phyloP scores from a whole-genome alignment of 2,113 vertebrate genomes.

The Capricornis sumatraensis region DNA sequence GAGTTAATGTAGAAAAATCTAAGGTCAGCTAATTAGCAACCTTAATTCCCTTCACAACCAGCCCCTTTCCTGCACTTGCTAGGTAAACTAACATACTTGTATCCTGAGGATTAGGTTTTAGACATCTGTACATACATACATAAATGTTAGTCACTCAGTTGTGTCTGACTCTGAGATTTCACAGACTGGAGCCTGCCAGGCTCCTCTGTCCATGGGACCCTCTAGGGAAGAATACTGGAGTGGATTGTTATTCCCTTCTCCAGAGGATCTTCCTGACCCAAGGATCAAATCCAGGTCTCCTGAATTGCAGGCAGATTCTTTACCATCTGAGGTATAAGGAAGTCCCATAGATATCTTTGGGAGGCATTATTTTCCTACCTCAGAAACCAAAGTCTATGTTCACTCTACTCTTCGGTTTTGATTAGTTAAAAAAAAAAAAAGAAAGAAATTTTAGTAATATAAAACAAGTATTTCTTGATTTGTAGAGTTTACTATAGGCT shows the following conservation, averaged over 20 bases:
- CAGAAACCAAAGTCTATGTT: not conserved
- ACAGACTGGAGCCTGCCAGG: accelerated
- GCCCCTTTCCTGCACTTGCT: not conserved
- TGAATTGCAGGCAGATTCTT: not conserved
- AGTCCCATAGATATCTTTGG: not conserved
- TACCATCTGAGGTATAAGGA: not conserved
- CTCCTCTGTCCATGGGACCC: not conserved
- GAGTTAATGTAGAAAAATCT: not conserved
- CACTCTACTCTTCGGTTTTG: not conserved
- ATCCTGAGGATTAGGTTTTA: not conserved
- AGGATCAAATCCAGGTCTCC: not conserved
- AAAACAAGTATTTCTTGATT: not conserved
- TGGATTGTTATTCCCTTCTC: not conserved
- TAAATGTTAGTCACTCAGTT: not conserved
- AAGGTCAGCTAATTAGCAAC: not conserved
- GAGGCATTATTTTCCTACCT: not conserved
- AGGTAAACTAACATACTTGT: not conserved
- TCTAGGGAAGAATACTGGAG: not conserved
- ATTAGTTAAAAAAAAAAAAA: not conserved
- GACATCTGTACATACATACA: not conserved
- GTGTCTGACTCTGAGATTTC: not conserved
- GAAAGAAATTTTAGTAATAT: not conserved
- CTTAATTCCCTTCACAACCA: not conserved
- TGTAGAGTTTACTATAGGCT: not conserved
- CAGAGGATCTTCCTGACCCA: not conserved